phyloP scores from a whole-genome alignment of 2,797 vertebrate genomes.

The Acanthurus lineatus region DNA sequence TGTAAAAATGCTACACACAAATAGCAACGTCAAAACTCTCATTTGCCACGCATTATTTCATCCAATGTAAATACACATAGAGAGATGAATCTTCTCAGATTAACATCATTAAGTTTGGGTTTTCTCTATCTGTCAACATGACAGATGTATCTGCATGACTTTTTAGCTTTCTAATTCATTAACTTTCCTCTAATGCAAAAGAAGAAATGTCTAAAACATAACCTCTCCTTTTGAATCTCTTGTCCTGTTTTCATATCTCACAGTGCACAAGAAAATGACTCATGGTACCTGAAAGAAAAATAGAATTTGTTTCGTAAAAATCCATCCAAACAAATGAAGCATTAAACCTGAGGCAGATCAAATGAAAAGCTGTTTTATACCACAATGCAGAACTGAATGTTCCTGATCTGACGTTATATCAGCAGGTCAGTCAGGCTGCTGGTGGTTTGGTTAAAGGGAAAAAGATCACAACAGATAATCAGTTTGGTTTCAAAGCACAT shows the following conservation, averaged over 20 bases:
- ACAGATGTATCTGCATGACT: conserved; percentile 2
- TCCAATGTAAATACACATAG: conserved; percentile 22
- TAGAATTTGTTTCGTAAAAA: conserved; percentile 29
- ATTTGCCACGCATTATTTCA: conserved; percentile 16
- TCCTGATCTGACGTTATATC: conserved; percentile 3
- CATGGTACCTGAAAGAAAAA: conserved; percentile 11
- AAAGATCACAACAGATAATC: conserved; percentile 1
- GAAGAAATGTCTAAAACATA: conserved; percentile 4
- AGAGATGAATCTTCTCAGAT: background rate
- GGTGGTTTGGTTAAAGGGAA: conserved; percentile 5
- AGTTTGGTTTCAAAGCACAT: background rate
- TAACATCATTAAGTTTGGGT: conserved; percentile 2
- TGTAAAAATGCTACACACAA: conserved; percentile 6
- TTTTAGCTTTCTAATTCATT: conserved; percentile 14
- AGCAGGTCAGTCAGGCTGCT: background rate
- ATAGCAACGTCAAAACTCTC: conserved; percentile 30
- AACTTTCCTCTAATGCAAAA: background rate
- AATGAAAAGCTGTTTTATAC: background rate
- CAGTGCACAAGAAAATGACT: background rate
- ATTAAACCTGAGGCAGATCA: conserved; percentile 25
- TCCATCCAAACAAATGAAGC: conserved; percentile 27
- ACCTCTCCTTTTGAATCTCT: background rate
- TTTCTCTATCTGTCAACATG: background rate
- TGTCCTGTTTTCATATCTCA: background rate
- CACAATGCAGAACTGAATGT: conserved; percentile 23